Conservation (phyloP, 2,797 vertebrate genomes). For the Cephalopachus bancanus region DNA sequence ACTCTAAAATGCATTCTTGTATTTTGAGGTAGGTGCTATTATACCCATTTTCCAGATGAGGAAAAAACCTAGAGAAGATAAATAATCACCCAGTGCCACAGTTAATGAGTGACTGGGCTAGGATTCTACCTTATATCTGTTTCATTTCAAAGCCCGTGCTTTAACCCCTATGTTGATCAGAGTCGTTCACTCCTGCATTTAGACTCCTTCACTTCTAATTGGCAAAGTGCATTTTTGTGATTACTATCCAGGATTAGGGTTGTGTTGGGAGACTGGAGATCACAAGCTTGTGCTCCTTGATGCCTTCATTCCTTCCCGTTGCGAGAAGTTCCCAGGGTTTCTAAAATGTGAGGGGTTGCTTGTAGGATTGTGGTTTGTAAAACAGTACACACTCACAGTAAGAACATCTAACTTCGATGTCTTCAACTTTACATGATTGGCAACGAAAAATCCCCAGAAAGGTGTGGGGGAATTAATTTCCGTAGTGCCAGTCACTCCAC, state of each 20-base stretch:
- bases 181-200: neutral
- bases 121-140: neutral
- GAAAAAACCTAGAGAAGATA: neutral
- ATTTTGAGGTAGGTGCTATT: too few species aligned
- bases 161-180: neutral
- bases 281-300: neutral
- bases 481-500: slow-evolving; percentile 19
- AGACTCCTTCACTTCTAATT: neutral
- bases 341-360: neutral
- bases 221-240: neutral
- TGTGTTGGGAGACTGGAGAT: neutral
- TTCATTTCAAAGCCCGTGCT: neutral
- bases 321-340: neutral
- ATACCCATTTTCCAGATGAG: neutral
- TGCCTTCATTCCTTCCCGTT: too few species aligned
- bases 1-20: neutral
- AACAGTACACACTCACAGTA: neutral
- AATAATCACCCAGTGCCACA: neutral
- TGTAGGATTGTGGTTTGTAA: too few species aligned
- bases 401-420: neutral
- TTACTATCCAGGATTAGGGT: fast-evolving
- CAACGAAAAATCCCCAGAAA: neutral
- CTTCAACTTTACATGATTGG: neutral
- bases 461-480: neutral
- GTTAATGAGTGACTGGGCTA: neutral